Evolutionary conservation across 1,140 invertebrate genomes (phyloP), one percentile per base, ranked within the genome.

Genomic region (Cyphomyrmex costatus): DNA sequence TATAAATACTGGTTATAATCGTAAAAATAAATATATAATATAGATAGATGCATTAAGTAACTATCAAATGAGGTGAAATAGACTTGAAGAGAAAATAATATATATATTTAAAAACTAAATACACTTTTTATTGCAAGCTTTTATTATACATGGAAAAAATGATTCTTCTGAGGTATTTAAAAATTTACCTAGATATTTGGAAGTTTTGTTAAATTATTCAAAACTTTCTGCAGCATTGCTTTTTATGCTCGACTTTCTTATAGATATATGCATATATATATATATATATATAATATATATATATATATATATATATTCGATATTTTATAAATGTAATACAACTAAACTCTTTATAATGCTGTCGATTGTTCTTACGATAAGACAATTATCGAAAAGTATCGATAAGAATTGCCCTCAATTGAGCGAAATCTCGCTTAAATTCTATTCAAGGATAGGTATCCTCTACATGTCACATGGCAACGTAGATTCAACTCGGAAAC

Each of bases 401-500:
- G 16, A n/a, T 27, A 2, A n/a, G n/a, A 19, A 68, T 30, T 10
- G n/a, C 42, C 6, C 3, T 0, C 10, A 27, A 30, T 19, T 21
- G 2, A 53, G 8, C 16, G 21, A 19, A 21, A 6, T 30, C 5
- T 73, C 19, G 1, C 10, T 58, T 33, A 42, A 30, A 73, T 21
- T 60, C 36, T 33, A 7, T 0, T 58, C 16, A 21, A 60, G 3
- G 1, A 42, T 56, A 58, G 36, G 36, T 42, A 42, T 42, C 36
- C 1, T 42, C 10, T 24, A 56, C n/a, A 49, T 49, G 33, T 12
- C 42, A 16, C 1, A 24, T 7, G 12, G 60, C 16, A 83, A 74
- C 66, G 24, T 27, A 21, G 46, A 71, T 53, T 21, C 53, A 46
- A 80, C 46, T 80, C 77, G 63, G 78, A 73, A 82, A 82, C 66